Conservation (phyloP, 92 coral and sea anemone species). For the Phenganax marumi region DNA sequence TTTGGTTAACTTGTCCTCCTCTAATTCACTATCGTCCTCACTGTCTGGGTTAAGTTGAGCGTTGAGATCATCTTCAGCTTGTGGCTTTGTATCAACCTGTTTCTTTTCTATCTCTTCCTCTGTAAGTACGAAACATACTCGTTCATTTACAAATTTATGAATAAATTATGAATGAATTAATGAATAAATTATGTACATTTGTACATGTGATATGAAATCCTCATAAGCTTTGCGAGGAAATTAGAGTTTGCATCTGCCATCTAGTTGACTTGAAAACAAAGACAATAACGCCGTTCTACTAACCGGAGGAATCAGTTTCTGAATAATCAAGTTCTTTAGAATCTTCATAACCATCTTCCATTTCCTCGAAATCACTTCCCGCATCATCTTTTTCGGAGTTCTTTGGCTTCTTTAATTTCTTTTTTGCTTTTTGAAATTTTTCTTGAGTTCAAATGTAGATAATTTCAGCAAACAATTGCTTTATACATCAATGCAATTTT, state of each 20-base stretch:
- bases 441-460: conserved; percentile 44
- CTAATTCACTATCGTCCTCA: conserved; percentile 81
- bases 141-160: not conserved
- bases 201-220: no score
- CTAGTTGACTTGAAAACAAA: not conserved
- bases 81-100: conserved; percentile 62
- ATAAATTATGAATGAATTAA: no score
- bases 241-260: not conserved
- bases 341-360: conserved; percentile 95
- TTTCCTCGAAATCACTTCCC: conserved; percentile 73
- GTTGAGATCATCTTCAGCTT: conserved; percentile 85
- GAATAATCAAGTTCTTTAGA: conserved; percentile 95
- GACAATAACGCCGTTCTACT: not conserved
- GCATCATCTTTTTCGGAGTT: conserved; percentile 74
- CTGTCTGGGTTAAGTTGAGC: conserved; percentile 68
- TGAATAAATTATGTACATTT: no score
- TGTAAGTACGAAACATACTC: not conserved
- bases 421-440: conserved; percentile 60
- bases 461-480: not conserved
- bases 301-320: conserved; percentile 79
- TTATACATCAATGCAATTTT: no score
- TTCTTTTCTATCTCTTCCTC: conserved; percentile 30
- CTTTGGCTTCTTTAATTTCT: conserved; percentile 60
- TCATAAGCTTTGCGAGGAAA: no score
- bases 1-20: conserved; percentile 86